Evolutionary conservation across 1,140 invertebrate genomes (phyloP).

Genomic region (Bicyclus anynana): DNA sequence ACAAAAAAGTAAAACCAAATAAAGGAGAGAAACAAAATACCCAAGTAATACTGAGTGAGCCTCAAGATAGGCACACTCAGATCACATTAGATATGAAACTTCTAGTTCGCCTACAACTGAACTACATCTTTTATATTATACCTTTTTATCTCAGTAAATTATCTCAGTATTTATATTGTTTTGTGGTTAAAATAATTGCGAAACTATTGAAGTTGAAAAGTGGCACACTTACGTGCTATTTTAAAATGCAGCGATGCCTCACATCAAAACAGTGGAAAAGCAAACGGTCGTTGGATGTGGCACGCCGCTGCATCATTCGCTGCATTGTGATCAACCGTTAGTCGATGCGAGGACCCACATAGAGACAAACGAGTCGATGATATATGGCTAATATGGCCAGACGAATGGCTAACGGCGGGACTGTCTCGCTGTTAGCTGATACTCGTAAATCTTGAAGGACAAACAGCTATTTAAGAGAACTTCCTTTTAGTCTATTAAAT

Average conservation of each 20-base stretch:
- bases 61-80: too few species aligned
- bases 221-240: neutral
- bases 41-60: too few species aligned
- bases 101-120: too few species aligned
- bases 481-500: too few species aligned
- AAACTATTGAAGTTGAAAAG: neutral
- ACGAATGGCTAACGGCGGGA: neutral
- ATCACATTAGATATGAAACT: too few species aligned
- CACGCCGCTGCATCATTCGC: constrained; percentile 49
- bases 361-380: constrained; percentile 61
- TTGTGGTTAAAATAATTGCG: constrained; percentile 12
- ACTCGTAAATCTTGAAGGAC: too few species aligned
- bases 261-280: constrained; percentile 26
- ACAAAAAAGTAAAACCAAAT: too few species aligned
- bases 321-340: constrained; percentile 67
- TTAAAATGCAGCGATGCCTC: constrained; percentile 2
- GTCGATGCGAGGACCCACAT: constrained; percentile 49
- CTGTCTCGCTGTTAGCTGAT: neutral
- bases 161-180: neutral
- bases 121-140: too few species aligned
- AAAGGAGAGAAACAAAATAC: too few species aligned
- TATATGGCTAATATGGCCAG: constrained; percentile 35
- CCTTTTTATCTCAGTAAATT: too few species aligned
- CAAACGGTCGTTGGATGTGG: constrained; percentile 42
- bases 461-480: too few species aligned